Percentiles rank a stretch among this genome's conserved stretches.
phyloP scores from a whole-genome alignment of 2,797 vertebrate species.

The Cichlasoma orientale region DNA sequence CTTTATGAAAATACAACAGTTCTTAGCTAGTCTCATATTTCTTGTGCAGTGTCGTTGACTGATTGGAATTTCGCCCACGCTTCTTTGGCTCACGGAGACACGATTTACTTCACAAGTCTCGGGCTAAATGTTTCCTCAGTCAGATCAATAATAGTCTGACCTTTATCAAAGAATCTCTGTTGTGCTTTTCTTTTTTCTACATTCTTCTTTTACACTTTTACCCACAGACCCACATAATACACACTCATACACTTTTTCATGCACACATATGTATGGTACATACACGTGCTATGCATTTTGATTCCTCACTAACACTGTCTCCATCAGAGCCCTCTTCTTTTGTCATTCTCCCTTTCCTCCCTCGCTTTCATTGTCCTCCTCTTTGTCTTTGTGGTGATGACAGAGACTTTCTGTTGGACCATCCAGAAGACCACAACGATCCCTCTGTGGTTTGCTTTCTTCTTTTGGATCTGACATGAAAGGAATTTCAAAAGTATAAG shows the following conservation, averaged over 20 bases:
- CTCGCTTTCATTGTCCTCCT: conserved; percentile 38
- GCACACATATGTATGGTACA: not conserved
- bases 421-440: conserved; percentile 13
- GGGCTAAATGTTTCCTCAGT: conserved; percentile 23
- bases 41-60: conserved; percentile 16
- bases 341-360: conserved; percentile 54
- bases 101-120: conserved; percentile 17
- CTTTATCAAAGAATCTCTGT: not conserved
- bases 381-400: conserved; percentile 5
- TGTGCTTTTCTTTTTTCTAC: conserved; percentile 5
- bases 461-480: conserved; percentile 42
- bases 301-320: conserved; percentile 11
- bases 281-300: not conserved
- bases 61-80: conserved; percentile 10
- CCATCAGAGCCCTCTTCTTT: not conserved
- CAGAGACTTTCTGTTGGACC: conserved; percentile 29
- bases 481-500: conserved; percentile 10
- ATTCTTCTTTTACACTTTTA: conserved; percentile 22
- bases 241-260: conserved; percentile 30
- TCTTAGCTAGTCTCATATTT: not conserved
- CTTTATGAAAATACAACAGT: not conserved
- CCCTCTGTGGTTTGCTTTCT: conserved; percentile 26
- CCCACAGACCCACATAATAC: conserved; percentile 29
- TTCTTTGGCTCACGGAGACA: not conserved
- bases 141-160: conserved; percentile 44